Percentiles rank a stretch among this genome's conserved stretches.
phyloP scores from a whole-genome alignment of 2,888 invertebrate genomes.

The Scaptomyza polygonia region DNA sequence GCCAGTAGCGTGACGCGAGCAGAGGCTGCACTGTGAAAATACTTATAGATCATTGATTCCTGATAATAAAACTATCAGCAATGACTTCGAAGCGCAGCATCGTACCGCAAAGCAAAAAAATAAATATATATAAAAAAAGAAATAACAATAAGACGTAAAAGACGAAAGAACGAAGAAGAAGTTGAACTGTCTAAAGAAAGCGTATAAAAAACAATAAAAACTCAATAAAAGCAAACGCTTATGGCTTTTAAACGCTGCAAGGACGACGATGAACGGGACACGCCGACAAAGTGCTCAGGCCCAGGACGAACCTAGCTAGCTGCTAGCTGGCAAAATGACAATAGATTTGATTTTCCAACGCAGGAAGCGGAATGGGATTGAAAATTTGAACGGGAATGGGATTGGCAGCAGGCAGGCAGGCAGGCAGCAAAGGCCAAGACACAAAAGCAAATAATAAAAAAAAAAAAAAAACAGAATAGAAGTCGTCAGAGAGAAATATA shows the following conservation, averaged over 20 bases:
- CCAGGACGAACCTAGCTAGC: slow-evolving; percentile 49
- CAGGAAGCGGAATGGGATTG: slow-evolving; percentile 51
- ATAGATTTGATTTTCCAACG: slow-evolving; percentile 74
- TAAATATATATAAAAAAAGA: background rate
- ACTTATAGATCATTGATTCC: slow-evolving; percentile 74
- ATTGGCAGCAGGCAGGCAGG: slow-evolving; percentile 27
- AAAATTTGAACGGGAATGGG: slow-evolving; percentile 20
- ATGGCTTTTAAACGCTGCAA: slow-evolving; percentile 71
- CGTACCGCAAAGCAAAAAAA: slow-evolving; percentile 7
- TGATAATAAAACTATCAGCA: slow-evolving; percentile 75
- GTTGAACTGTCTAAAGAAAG: slow-evolving; percentile 23
- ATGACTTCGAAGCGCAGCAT: slow-evolving; percentile 25
- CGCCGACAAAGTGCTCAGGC: slow-evolving; percentile 11
- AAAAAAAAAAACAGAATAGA: slow-evolving; percentile 36
- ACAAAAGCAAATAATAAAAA: slow-evolving; percentile 76
- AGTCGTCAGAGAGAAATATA: slow-evolving; percentile 57
- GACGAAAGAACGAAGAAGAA: too few relatives aligned
- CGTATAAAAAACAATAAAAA: slow-evolving; percentile 77
- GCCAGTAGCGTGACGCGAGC: slow-evolving; percentile 39
- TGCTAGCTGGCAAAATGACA: slow-evolving; percentile 75
- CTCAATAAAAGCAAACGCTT: slow-evolving; percentile 76
- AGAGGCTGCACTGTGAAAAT: slow-evolving; percentile 26
- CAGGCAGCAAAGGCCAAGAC: slow-evolving; percentile 69
- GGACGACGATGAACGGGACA: slow-evolving; percentile 22
- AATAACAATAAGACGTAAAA: background rate